Percentiles rank a stretch among this genome's conserved stretches.
phyloP scores from a whole-genome alignment of 2,888 invertebrate genomes.

The Drosophila merina region DNA sequence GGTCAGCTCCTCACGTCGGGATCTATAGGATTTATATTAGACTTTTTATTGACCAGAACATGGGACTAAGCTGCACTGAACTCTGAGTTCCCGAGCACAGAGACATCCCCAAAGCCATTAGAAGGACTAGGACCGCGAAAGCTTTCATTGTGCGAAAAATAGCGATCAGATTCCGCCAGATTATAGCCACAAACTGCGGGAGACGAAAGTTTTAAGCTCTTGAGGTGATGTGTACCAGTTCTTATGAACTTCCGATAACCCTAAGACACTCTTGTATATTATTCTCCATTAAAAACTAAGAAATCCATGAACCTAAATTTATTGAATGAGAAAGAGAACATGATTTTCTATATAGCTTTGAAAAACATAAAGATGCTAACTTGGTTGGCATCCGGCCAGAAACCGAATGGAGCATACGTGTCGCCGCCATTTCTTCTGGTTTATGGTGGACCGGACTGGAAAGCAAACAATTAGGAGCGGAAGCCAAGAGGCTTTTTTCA shows the following conservation, averaged over 20 bases:
- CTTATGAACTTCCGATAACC: not conserved
- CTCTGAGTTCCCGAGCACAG: no score
- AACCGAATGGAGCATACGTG: constrained; percentile 73
- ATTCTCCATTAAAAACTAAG: no score
- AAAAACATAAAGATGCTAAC: constrained; percentile 12
- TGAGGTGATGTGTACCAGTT: not conserved
- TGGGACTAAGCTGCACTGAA: constrained; percentile 15
- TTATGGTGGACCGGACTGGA: constrained; percentile 40
- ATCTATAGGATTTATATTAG: not conserved
- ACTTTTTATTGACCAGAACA: constrained; percentile 10
- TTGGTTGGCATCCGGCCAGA: constrained; percentile 66
- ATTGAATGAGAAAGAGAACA: no score
- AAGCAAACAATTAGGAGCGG: constrained; percentile 70
- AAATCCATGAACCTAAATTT: no score
- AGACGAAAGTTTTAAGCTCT: not conserved
- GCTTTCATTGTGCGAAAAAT: not conserved
- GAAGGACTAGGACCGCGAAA: not conserved
- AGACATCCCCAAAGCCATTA: not conserved
- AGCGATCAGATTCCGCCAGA: not conserved
- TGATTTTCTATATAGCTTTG: not conserved
- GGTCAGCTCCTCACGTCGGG: no score
- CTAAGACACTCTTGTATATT: not conserved
- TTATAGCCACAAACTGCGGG: not conserved
- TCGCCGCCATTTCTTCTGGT: constrained; percentile 61
- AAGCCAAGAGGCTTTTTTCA: constrained; percentile 58